phyloP scores from a whole-genome alignment of 2,113 vertebrate species.

The Pao palembangensis region DNA sequence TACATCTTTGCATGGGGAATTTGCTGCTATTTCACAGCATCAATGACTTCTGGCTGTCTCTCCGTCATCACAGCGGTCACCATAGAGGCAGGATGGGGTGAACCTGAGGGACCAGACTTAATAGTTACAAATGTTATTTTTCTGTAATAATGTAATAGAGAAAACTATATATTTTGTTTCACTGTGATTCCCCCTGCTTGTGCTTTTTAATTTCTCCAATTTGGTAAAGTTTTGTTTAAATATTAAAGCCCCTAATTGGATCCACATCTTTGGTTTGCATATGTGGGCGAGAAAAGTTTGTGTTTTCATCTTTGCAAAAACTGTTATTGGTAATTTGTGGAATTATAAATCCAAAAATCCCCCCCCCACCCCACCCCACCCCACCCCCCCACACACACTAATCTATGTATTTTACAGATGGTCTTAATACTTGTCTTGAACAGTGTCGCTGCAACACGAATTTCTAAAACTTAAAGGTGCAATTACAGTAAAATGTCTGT shows the following conservation, averaged over 20 bases:
- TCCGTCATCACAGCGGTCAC: constrained; percentile 36
- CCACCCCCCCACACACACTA: too few species aligned
- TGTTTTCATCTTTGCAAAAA: constrained; percentile 22
- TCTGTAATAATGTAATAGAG: constrained; percentile 37
- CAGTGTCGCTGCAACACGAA: constrained; percentile 20
- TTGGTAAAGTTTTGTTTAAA: constrained; percentile 62
- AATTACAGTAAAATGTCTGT: constrained; percentile 21
- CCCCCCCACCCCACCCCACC: too few species aligned
- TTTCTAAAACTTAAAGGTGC: constrained; percentile 17
- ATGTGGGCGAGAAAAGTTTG: background rate
- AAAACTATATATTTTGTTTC: constrained; percentile 21
- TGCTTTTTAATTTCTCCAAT: constrained; percentile 51
- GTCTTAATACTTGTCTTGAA: background rate
- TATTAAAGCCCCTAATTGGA: constrained; percentile 56
- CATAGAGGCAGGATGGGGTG: constrained; percentile 10
- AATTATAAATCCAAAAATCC: background rate
- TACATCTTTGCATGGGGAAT: too few species aligned
- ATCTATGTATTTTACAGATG: too few species aligned
- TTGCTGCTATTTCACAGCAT: constrained; percentile 40
- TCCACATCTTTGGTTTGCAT: constrained; percentile 23
- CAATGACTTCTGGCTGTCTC: constrained; percentile 4
- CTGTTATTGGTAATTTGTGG: background rate
- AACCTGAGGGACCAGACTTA: constrained; percentile 62
- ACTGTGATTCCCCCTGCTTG: constrained; percentile 32
- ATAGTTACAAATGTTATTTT: constrained; percentile 39